These are phyloP conservation scores for Cladorhizidae sp. DNA, from an alignment of 37 sponge, comb jelly and placozoan species.

Conservation along the genomic window DNA sequence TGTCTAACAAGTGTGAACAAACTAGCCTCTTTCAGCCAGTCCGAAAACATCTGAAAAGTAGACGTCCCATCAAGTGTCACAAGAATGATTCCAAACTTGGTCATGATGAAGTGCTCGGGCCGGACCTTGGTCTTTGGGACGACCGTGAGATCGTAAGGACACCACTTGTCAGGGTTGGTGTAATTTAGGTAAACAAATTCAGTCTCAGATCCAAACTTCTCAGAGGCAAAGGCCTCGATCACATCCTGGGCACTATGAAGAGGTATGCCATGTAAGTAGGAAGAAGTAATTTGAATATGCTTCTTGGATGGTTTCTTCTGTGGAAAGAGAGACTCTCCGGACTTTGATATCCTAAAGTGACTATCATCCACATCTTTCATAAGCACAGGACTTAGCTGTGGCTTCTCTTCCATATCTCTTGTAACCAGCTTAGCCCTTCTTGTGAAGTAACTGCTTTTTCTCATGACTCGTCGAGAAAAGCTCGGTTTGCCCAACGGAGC, in stretches of 20 bases:
- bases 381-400: constrained; percentile 1
- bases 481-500: no score
- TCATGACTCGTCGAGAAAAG: no score
- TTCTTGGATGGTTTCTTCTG: background rate
- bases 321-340: constrained; percentile 17
- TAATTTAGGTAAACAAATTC: constrained; percentile 76
- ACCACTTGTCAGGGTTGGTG: constrained; percentile 22
- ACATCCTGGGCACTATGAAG: constrained; percentile 57
- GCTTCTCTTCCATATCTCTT: background rate
- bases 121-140: constrained; percentile 40
- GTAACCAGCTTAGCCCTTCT: no score
- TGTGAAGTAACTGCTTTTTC: background rate
- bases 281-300: background rate
- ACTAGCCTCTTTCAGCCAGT: constrained; percentile 78
- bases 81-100: constrained; percentile 82
- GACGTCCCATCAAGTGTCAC: constrained; percentile 62
- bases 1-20: constrained; percentile 44
- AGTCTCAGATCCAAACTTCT: constrained; percentile 29
- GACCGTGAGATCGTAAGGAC: constrained; percentile 72
- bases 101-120: constrained; percentile 75
- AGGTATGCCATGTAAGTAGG: background rate
- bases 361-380: background rate
- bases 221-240: constrained; percentile 68
- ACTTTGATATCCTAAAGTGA: background rate
- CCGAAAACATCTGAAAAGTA: constrained; percentile 70